Base-by-base conservation (phyloP, 2,888 invertebrate genomes). In the Catotricha subobsoleta region DNA sequence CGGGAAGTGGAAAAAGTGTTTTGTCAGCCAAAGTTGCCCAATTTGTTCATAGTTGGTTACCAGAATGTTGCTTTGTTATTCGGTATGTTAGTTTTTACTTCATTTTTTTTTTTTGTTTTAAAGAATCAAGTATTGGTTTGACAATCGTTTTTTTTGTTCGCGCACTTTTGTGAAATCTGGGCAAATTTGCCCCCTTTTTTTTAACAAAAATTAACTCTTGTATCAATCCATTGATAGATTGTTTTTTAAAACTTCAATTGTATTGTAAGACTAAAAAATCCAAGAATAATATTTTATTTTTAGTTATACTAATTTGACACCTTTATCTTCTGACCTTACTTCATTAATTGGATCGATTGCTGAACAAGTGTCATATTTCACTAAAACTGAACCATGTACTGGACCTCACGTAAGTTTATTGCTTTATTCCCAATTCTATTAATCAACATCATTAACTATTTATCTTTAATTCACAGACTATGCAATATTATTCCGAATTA, bases 1-100 rank as follows among this genome's bases (percentile, higher is more conserved):
- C 75, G n/a, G 87, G 87, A 10, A 79, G 80, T 57, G 87, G 87
- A 1, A 87, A 87, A 62, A 83, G 82, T 3, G 80, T 81, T 1
- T 64, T 86, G 6, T 67, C 83, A 28, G 80, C 87, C 1, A 70
- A 80, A 46, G 74, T 80, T 9, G 75, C 75, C 37, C 70, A 75
- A 37, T 68, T 72, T 38, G 72, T 76, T 43, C 72, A 73, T 38
- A 60, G 68, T 29, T 74, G 73, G 68, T 65, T 72, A 44, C 73
- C 74, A 2, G 77, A 78, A 54, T 65, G 74, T 4, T 68, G 69
- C 23, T 62, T 73, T 18, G 52, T 64, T 27, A 49, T 64, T 29
- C 56, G 64, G 62, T 64, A 45, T 40, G 8, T 16, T 7, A 13
- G 15, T 8, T 4, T 34, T 6, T 20, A 15, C 10, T 7, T 4